Conservation (phyloP, 2,888 invertebrate species). For the Scaptodrosophila latifasciaeformis region DNA sequence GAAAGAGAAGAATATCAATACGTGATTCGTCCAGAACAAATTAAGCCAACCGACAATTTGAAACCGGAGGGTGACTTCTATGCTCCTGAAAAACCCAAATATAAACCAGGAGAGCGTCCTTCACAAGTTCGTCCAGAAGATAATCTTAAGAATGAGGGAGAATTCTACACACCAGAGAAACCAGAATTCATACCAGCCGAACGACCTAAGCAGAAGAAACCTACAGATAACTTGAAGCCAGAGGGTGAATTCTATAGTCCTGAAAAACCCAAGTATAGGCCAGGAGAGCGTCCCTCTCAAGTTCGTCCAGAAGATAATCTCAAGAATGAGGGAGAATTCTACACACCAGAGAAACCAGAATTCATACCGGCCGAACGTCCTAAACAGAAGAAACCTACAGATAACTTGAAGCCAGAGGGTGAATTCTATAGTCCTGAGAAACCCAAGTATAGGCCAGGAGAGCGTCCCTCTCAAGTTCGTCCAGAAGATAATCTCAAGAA, state of each 20-base stretch:
- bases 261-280: slow-evolving; percentile 71
- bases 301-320: slow-evolving; percentile 79
- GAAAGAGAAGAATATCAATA: slow-evolving; percentile 73
- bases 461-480: slow-evolving; percentile 75
- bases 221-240: slow-evolving; percentile 73
- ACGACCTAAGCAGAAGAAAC: slow-evolving; percentile 75
- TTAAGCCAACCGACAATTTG: slow-evolving; percentile 65
- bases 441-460: slow-evolving; percentile 74
- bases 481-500: slow-evolving; percentile 74
- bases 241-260: slow-evolving; percentile 58
- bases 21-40: slow-evolving; percentile 14
- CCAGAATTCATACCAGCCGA: slow-evolving; percentile 75
- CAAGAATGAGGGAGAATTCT: slow-evolving; percentile 64
- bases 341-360: slow-evolving; percentile 49
- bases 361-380: slow-evolving; percentile 77
- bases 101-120: slow-evolving; percentile 75
- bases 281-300: slow-evolving; percentile 75
- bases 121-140: slow-evolving; percentile 74
- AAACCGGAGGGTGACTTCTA: slow-evolving; percentile 76
- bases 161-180: slow-evolving; percentile 76
- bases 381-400: slow-evolving; percentile 75
- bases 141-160: slow-evolving; percentile 77
- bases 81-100: slow-evolving; percentile 74
- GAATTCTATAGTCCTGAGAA: slow-evolving; percentile 76
- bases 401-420: slow-evolving; percentile 78